Percentiles rank a stretch among this genome's conserved stretches.
These are phyloP conservation scores for Dissostichus mawsoni DNA, from an alignment of 2,113 vertebrate genomes.

Conservation along the genomic window DNA sequence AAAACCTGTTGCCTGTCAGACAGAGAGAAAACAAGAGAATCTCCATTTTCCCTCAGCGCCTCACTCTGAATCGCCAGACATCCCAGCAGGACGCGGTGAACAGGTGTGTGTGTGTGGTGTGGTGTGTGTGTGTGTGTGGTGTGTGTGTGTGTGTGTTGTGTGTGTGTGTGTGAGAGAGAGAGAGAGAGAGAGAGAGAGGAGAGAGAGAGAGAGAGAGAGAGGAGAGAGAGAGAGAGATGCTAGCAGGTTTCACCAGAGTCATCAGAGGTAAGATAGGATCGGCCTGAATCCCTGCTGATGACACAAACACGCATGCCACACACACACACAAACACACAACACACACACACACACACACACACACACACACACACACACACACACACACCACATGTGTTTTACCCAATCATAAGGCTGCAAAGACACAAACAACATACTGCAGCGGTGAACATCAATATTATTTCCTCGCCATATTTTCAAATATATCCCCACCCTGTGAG, in stretches of 20 bases:
- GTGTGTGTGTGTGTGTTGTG: not conserved
- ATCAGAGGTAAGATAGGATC: conserved; percentile 25
- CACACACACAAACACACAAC: conserved; percentile 31
- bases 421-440: conserved; percentile 19
- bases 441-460: not conserved
- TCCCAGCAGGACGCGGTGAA: conserved; percentile 56
- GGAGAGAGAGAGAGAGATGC: not conserved
- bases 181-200: too few relatives aligned
- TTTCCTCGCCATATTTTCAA: too few relatives aligned
- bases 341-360: conserved; percentile 4
- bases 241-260: conserved; percentile 38
- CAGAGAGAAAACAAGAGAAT: conserved; percentile 41
- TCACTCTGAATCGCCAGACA: conserved; percentile 34
- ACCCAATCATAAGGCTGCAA: conserved; percentile 26
- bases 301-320: conserved; percentile 3
- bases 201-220: too few relatives aligned
- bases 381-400: not conserved
- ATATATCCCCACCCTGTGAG: too few relatives aligned
- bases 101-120: conserved; percentile 14
- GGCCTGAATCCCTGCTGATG: conserved; percentile 38
- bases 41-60: conserved; percentile 34
- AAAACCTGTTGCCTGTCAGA: not conserved
- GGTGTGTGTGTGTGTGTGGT: conserved; percentile 1
- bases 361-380: conserved; percentile 32
- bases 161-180: not conserved